Percentiles rank a stretch among this genome's conserved stretches.
These are phyloP conservation scores for Varanus komodoensis DNA, from an alignment of 2,113 vertebrate species.

Conservation along the genomic window DNA sequence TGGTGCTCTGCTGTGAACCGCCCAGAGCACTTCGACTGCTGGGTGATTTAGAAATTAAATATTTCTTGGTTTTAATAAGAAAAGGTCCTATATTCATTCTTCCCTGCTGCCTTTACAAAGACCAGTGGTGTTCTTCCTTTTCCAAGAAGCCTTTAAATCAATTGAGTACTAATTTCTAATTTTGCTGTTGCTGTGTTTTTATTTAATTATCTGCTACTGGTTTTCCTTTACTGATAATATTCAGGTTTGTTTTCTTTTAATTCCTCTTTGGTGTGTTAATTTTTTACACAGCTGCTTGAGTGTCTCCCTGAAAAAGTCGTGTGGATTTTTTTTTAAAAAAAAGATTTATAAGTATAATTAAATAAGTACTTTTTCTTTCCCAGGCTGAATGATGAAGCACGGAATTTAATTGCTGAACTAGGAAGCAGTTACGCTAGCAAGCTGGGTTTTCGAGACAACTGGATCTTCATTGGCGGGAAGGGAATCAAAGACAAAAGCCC, in stretches of 20 bases:
- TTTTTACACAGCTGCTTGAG: neutral
- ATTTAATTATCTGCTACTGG: too few species aligned
- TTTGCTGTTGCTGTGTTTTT: neutral
- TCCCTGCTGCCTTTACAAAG: neutral
- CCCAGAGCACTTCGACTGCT: too few species aligned
- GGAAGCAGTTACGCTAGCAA: constrained; percentile 81
- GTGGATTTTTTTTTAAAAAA: neutral
- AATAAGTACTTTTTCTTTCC: constrained; percentile 5
- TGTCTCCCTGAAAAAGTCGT: neutral
- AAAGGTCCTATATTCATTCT: neutral
- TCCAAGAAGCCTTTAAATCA: neutral
- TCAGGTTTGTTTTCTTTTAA: neutral
- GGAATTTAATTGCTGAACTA: constrained; percentile 71
- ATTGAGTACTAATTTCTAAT: neutral
- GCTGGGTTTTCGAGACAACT: constrained; percentile 85
- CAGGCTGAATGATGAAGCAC: constrained; percentile 84
- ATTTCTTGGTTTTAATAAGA: neutral
- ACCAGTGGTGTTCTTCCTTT: neutral
- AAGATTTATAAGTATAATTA: too few species aligned
- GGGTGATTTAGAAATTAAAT: too few species aligned
- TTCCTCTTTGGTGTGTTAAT: neutral
- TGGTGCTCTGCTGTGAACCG: neutral
- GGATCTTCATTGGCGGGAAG: constrained; percentile 87
- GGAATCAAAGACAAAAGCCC: constrained; percentile 75
- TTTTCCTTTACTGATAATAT: neutral